Evolutionary conservation across 2,888 invertebrate species (phyloP).

Genomic region (Aspidiotus destructor): DNA sequence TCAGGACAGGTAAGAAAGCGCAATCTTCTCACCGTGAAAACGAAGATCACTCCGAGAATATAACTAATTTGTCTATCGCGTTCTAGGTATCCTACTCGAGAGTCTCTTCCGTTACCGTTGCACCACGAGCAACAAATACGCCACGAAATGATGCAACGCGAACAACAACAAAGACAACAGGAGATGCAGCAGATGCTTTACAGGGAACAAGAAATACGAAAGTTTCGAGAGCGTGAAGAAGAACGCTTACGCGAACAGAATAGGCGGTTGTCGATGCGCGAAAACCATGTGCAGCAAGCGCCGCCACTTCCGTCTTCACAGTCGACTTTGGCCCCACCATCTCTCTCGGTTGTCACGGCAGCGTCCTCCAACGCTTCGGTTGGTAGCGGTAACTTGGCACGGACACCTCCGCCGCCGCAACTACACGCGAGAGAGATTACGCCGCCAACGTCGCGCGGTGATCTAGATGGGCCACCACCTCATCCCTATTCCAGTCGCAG

Average conservation of each 20-base stretch:
- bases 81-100: slow-evolving; percentile 14
- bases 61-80: not conserved
- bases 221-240: slow-evolving; percentile 26
- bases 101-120: slow-evolving; percentile 36
- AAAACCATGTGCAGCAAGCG: slow-evolving; percentile 13
- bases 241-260: slow-evolving; percentile 17
- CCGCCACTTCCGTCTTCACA: not conserved
- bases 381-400: slow-evolving; percentile 9
- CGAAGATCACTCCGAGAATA: too few relatives aligned
- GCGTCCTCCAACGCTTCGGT: slow-evolving; percentile 30
- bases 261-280: slow-evolving; percentile 15
- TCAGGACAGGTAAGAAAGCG: slow-evolving; percentile 36
- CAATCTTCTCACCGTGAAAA: not conserved
- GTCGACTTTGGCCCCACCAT: not conserved
- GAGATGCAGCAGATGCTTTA: slow-evolving; percentile 35
- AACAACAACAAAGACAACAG: slow-evolving; percentile 37
- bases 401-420: not conserved
- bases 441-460: not conserved
- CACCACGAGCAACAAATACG: slow-evolving; percentile 36
- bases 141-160: slow-evolving; percentile 39
- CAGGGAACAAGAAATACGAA: slow-evolving; percentile 34
- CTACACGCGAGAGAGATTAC: not conserved
- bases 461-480: not conserved
- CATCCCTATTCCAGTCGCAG: slow-evolving; percentile 19
- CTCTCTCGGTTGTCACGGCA: slow-evolving; percentile 12